Evolutionary conservation across 2,888 invertebrate genomes (phyloP), one percentile per base, ranked within the genome.

Genomic region (Flabesymbios commensalis): DNA sequence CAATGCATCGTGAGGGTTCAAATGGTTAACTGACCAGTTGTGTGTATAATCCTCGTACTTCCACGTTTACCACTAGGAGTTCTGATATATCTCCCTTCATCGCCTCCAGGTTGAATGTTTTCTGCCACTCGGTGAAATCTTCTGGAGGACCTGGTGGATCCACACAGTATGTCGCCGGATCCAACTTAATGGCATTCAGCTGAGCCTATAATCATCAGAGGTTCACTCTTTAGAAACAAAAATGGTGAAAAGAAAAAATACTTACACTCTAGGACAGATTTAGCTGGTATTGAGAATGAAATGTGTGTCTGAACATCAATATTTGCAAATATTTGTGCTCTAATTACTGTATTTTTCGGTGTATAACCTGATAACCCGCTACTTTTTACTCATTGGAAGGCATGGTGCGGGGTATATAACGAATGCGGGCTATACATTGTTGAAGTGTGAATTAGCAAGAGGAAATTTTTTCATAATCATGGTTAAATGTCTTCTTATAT

Each of bases 11-110:
- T n/a, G n/a, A n/a, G n/a, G n/a, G n/a, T n/a, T n/a, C n/a, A n/a
- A n/a, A n/a, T n/a, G n/a, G n/a, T n/a, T n/a, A n/a, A 47, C 90
- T 89, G 71, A 92, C 92, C 63, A 92, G 84, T 74, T 86, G 87
- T 52, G 87, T 85, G 71, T 89, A 89, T 73, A 89, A 86, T 10
- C 85, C 81, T 63, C 86, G 84, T 28, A 90, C 84, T 60, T 87
- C 80, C 0, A 87, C 86, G 71, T 88, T 88, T 62, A 86, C 84
- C 26, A 86, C 85, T 64, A 90, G 84, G 66, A 89, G 85, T 71
- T 87, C 87, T 28, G 87, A 86, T 69, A 89, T 84, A 67, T 87
- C 85, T 56, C 87, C 86, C 73, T 87, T 83, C 64, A 78, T 74
- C 3, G 71, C 68, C 29, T 83, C 82, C 48, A 83, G 83, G 57